Percentiles rank a stretch among this genome's conserved stretches.
These are phyloP conservation scores for Nephrotoma appendiculata DNA, from an alignment of 2,888 invertebrate genomes.

Conservation along the genomic window DNA sequence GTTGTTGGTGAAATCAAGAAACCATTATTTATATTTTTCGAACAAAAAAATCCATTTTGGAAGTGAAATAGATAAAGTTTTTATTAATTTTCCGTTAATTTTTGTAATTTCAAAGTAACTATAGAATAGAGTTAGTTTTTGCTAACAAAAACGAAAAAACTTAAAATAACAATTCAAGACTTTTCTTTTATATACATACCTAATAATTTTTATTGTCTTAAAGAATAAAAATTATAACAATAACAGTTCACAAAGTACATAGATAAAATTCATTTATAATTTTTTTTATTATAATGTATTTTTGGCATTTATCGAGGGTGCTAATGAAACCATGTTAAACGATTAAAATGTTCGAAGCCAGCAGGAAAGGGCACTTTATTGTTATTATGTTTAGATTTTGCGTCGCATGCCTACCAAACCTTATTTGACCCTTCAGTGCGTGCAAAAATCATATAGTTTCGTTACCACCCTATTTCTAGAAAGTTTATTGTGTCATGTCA, in stretches of 20 bases:
- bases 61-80: background rate
- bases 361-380: too few species aligned
- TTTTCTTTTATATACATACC: background rate
- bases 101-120: background rate
- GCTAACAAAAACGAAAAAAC: background rate
- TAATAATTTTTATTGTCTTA: background rate
- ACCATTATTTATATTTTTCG: too few species aligned
- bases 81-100: background rate
- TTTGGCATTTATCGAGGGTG: too few species aligned
- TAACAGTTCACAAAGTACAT: background rate
- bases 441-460: too few species aligned
- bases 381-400: too few species aligned
- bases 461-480: too few species aligned
- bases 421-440: too few species aligned
- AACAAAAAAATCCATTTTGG: background rate
- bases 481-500: background rate
- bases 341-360: too few species aligned
- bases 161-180: background rate
- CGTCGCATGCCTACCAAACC: too few species aligned
- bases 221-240: background rate
- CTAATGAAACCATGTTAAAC: too few species aligned
- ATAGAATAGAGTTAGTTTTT: background rate
- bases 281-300: background rate
- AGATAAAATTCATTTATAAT: background rate
- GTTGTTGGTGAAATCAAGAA: too few species aligned